Evolutionary conservation across 2,113 vertebrate genomes (phyloP).

Genomic region (Gavialis gangeticus): DNA sequence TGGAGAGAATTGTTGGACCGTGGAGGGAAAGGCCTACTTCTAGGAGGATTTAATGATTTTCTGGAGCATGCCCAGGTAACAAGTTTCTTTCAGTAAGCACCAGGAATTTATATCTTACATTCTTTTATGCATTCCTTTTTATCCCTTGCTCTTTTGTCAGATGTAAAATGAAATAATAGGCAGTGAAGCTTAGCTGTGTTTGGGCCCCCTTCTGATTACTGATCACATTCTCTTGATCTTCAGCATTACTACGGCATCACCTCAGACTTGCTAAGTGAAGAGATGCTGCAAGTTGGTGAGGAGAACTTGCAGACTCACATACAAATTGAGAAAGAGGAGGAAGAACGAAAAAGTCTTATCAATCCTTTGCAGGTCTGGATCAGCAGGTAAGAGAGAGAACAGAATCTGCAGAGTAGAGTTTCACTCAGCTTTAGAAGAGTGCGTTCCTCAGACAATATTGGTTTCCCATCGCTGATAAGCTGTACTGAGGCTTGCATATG

Average conservation of each 20-base stretch:
- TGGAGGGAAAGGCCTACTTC: slow-evolving; percentile 88
- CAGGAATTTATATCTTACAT: neutral
- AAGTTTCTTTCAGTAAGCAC: neutral
- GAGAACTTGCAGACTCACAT: slow-evolving; percentile 84
- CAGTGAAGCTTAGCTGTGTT: neutral
- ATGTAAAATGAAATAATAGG: neutral
- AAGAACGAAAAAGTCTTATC: slow-evolving; percentile 61
- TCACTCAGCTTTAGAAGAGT: neutral
- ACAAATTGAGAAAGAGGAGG: slow-evolving; percentile 77
- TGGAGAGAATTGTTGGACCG: slow-evolving; percentile 93
- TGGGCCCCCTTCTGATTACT: slow-evolving; percentile 10
- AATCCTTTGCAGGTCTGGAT: slow-evolving; percentile 90
- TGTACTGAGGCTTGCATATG: neutral
- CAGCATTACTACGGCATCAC: slow-evolving; percentile 89
- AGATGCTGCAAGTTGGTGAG: slow-evolving; percentile 83
- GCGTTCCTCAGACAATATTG: neutral
- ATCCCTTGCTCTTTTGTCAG: neutral
- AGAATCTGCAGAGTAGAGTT: neutral
- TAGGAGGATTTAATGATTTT: slow-evolving; percentile 92
- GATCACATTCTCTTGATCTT: slow-evolving; percentile 24
- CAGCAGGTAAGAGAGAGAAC: slow-evolving; percentile 80
- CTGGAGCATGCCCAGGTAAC: slow-evolving; percentile 90
- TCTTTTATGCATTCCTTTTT: neutral
- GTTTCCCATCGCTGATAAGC: neutral
- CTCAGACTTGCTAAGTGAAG: slow-evolving; percentile 80